Evolutionary conservation across 2,797 vertebrate species (phyloP), one percentile per base, ranked within the genome.

Genomic region (Syndactyla subalaris): DNA sequence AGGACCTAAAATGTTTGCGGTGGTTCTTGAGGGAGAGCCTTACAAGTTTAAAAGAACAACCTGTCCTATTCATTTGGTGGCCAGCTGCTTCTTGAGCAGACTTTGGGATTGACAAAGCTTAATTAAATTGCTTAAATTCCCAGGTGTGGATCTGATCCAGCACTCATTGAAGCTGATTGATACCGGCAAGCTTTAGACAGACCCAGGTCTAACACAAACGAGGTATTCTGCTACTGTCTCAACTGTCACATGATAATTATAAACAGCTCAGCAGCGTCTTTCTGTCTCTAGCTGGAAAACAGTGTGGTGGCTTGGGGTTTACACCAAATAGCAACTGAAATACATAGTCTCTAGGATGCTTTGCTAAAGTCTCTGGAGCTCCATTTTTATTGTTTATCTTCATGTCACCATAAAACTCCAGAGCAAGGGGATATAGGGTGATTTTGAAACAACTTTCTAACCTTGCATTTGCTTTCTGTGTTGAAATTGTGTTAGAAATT

Each of bases 111-210:
- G 82, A 72, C 73, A 62, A 90, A 88, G 21, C n/a, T 90, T 93
- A 80, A 92, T 94, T 78, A 86, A 93, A 88, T 91, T 71, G 48
- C 52, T 85, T 83, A 21, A 92, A 75, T 94, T 94, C 82, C 90
- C 72, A 51, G 57, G 49, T 95, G 76, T 91, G 43, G 62, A 59
- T 95, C 41, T 88, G 30, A 73, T 93, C 73, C 62, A 81, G 29
- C 39, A 38, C 16, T 88, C 27, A 6, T 5, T 73, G 83, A 86
- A 57, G 63, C 5, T 92, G 77, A 92, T 57, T 74, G 80, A 84
- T 86, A 67, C 23, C 45, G 45, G 55, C 21, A 79, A 82, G 74
- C 58, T 87, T 87, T 82, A 92, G 85, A 26, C 54, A 92, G 80
- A 57, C 38, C 7, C 29, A 63, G 27, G 54, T 71, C 51, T 81